Percentiles rank a stretch among this genome's conserved stretches.
phyloP scores from a whole-genome alignment of 2,797 vertebrate genomes.

The Ctenopoma multispine region DNA sequence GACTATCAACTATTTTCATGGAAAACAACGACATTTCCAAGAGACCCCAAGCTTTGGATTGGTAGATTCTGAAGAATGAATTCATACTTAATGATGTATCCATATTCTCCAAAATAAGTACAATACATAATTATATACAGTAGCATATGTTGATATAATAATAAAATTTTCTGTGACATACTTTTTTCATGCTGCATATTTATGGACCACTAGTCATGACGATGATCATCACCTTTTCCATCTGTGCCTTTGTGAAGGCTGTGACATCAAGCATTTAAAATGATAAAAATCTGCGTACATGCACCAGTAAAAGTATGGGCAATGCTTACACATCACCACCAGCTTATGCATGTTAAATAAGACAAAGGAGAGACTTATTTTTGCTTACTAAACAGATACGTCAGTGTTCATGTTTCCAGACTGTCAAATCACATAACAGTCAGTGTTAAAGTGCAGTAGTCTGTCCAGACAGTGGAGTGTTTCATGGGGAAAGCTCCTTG shows the following conservation, averaged over 20 bases:
- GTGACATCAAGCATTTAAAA: neutral
- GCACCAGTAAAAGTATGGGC: neutral
- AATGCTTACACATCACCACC: neutral
- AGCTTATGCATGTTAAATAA: constrained; percentile 1
- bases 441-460: constrained; percentile 39
- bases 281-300: neutral
- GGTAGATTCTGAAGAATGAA: no score
- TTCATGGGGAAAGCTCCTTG: neutral
- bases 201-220: no score
- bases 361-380: neutral
- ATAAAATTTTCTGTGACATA: no score
- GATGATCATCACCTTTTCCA: no score
- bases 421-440: constrained; percentile 39
- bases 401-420: constrained; percentile 47
- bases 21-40: no score
- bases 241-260: neutral
- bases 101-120: no score
- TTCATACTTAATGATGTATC: no score
- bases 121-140: no score
- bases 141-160: no score
- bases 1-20: no score
- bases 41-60: no score
- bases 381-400: constrained; percentile 30
- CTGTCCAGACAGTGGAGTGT: constrained; percentile 24
- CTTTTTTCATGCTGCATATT: no score